Percentiles rank a stretch among this genome's conserved stretches.
Evolutionary conservation across 2,797 vertebrate genomes (phyloP).

Genomic region (Echeneis naucrates): DNA sequence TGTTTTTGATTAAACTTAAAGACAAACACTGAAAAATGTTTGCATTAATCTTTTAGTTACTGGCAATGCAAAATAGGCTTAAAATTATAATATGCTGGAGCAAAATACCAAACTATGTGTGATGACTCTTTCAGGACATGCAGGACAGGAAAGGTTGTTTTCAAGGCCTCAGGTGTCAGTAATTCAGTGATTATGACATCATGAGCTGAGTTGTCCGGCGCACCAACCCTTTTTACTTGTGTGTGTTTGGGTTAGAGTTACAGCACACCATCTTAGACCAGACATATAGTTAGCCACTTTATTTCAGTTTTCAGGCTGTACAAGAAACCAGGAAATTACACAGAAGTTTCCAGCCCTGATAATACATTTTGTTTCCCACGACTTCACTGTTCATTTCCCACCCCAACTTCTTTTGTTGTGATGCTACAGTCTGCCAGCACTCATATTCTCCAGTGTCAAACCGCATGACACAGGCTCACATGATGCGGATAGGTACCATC

Average conservation of each 20-base stretch:
- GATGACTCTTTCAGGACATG: no score
- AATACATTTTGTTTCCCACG: slow-evolving; percentile 51
- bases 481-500: slow-evolving; percentile 64
- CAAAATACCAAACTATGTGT: no score
- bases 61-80: no score
- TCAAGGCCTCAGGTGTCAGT: not conserved
- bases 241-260: slow-evolving; percentile 11
- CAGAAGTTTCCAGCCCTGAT: slow-evolving; percentile 54
- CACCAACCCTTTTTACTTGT: no score
- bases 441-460: slow-evolving; percentile 50
- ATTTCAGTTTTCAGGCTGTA: slow-evolving; percentile 33
- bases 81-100: no score
- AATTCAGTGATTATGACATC: slow-evolving; percentile 11
- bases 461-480: slow-evolving; percentile 71
- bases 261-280: not conserved
- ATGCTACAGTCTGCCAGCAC: slow-evolving; percentile 23
- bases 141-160: not conserved
- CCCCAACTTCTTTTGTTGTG: slow-evolving; percentile 27
- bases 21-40: no score
- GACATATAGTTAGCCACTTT: not conserved
- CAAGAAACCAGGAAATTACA: slow-evolving; percentile 65
- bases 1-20: no score
- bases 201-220: slow-evolving; percentile 34
- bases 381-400: slow-evolving; percentile 30
- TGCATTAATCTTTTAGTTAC: no score